These are phyloP conservation scores for Eidolon helvum DNA, from an alignment of 2,113 vertebrate species.

Conservation along the genomic window DNA sequence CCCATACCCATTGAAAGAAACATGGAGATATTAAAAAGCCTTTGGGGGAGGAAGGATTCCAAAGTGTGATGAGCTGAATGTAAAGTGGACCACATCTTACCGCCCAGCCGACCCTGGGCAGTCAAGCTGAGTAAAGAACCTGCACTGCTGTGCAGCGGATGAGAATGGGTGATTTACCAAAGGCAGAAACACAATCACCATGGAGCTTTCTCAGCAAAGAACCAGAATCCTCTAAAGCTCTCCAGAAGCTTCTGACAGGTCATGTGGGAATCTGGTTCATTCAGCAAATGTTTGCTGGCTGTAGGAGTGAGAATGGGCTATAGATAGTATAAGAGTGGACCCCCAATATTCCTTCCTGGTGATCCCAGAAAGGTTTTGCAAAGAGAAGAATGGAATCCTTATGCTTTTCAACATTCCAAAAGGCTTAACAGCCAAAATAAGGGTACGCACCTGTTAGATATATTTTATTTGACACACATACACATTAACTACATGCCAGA, in stretches of 20 bases:
- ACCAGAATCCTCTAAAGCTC: not conserved
- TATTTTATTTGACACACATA: not conserved
- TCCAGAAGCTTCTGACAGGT: not conserved
- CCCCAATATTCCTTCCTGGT: not conserved
- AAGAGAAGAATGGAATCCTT: not conserved
- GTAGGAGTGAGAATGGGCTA: not conserved
- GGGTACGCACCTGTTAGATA: not conserved
- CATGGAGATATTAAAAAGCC: not conserved
- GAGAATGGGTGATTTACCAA: not conserved
- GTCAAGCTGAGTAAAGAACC: not conserved
- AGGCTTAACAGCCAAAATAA: not conserved
- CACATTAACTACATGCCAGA: not conserved
- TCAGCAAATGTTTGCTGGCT: conserved; percentile 15
- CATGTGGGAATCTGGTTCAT: not conserved
- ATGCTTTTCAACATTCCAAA: conserved; percentile 1
- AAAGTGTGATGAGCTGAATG: not conserved
- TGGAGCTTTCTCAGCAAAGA: not conserved
- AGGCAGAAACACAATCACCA: conserved; percentile 44
- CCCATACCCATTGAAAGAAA: not conserved
- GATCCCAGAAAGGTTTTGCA: not conserved
- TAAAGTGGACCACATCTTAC: not conserved
- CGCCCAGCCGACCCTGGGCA: not conserved
- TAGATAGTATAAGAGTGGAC: not conserved
- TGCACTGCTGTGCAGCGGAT: not conserved
- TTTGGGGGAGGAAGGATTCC: not conserved